These are phyloP conservation scores for Plectus sambesii DNA, from an alignment of 1,140 invertebrate species.

Conservation along the genomic window DNA sequence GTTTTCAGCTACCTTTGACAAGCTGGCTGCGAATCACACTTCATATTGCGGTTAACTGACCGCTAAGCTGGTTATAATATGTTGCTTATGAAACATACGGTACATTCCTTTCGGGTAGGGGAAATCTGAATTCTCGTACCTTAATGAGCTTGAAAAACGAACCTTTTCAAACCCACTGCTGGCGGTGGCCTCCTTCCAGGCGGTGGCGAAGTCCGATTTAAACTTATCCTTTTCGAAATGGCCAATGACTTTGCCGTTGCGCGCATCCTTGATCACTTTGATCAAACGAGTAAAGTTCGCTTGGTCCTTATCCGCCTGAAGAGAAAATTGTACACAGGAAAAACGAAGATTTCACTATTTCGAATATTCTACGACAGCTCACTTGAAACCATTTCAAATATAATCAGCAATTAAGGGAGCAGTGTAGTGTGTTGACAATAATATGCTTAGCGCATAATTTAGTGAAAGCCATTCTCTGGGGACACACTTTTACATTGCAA, in stretches of 20 bases:
- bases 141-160: slow-evolving; percentile 25
- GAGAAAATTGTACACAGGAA: slow-evolving; percentile 28
- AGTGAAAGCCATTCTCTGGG: slow-evolving; percentile 14
- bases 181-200: slow-evolving; percentile 68
- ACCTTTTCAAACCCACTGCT: slow-evolving; percentile 67
- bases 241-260: slow-evolving; percentile 74
- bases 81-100: too few species aligned
- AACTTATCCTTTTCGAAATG: slow-evolving; percentile 88
- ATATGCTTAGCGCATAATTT: slow-evolving; percentile 5
- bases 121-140: neutral
- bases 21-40: too few species aligned
- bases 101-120: slow-evolving; percentile 13
- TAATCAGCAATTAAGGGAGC: too few species aligned
- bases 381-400: too few species aligned
- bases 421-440: too few species aligned
- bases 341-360: neutral
- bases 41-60: too few species aligned
- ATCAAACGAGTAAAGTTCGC: slow-evolving; percentile 80
- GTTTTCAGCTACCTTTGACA: too few species aligned
- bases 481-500: too few species aligned
- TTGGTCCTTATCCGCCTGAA: slow-evolving; percentile 84
- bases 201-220: slow-evolving; percentile 77
- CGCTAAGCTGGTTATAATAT: too few species aligned
- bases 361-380: slow-evolving; percentile 6
- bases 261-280: slow-evolving; percentile 70